Evolutionary conservation across 2,113 vertebrate genomes (phyloP), one percentile per base, ranked within the genome.

Genomic region (Xenopus tropicalis): DNA sequence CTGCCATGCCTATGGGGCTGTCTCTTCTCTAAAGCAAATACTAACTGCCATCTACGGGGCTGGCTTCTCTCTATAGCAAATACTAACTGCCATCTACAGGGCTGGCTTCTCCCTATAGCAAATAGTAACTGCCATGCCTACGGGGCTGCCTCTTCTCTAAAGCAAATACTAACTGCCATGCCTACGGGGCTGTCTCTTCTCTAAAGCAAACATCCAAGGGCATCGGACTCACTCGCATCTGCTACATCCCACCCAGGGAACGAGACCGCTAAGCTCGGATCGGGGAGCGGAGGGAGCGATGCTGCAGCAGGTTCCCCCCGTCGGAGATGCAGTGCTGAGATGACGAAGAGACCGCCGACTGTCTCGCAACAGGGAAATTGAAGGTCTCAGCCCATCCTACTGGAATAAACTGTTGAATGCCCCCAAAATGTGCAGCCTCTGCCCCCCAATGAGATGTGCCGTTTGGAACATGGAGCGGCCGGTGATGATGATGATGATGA

Each of bases 221-320:
- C 85, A 86, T 87, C 86, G 84, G 85, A 5, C 29, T 86, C 88
- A 85, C 87, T 86, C 88, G 81, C 91, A 91, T 88, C 91, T 92
- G 90, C 91, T 70, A 6, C 43, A 88, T 87, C 29, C 75, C 89
- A 84, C 57, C 79, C 77, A 84, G 75, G 79, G 82, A 82, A 83
- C 29, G 29, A 37, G 29, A 37, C 29, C 3, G 29, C 6, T 37
- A 5, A n/a, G 19, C 16, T 14, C 4, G 52, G 46, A 48, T 48
- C 46, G 0, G 12, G 14, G 10, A 1, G 46, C 46, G 85, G 77
- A 80, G 66, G 85, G 78, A 80, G 69, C 56, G 79, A 83, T 69
- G 76, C 83, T 77, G 78, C 81, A 76, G 79, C 77, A 72, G 79
- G 81, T 80, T 72, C 56, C 37, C 44, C 66, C 29, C 2, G 1